Conservation (phyloP, 1,140 invertebrate genomes). For the Oryctes rhinoceros region DNA sequence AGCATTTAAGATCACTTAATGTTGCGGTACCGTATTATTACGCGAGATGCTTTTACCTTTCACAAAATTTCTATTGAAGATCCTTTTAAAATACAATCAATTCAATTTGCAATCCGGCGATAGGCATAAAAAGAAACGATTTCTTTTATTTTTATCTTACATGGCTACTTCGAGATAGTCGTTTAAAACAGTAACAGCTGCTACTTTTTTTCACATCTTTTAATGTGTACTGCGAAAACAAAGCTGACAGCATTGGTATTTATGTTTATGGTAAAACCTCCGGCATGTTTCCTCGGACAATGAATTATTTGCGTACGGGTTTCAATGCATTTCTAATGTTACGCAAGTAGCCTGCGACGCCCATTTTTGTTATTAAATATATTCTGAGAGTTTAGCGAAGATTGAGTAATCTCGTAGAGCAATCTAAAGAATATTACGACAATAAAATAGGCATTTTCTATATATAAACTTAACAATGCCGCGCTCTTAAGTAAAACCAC, state of each 20-base stretch:
- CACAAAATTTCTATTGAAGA: not conserved
- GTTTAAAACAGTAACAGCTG: not conserved
- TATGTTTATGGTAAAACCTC: not conserved
- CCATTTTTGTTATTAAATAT: no score
- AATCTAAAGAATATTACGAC: no score
- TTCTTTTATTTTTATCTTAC: not conserved
- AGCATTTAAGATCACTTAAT: not conserved
- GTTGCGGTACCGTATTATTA: not conserved
- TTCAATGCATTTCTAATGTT: not conserved
- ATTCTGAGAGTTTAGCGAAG: not conserved
- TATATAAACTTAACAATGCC: no score
- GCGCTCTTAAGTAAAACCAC: not conserved
- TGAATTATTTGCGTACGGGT: not conserved
- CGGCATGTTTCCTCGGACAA: not conserved
- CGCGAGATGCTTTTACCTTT: not conserved
- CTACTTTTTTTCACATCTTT: conserved; percentile 1
- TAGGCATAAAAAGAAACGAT: not conserved
- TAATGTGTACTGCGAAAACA: not conserved
- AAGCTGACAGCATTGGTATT: conserved; percentile 1
- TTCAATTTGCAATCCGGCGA: not conserved
- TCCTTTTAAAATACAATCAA: not conserved
- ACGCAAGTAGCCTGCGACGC: not conserved
- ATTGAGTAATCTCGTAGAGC: not conserved
- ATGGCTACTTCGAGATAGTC: not conserved
- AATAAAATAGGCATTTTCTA: no score